Evolutionary conservation across 2,888 invertebrate genomes (phyloP), one percentile per base, ranked within the genome.

Genomic region (Pristionchus maxplancki): DNA sequence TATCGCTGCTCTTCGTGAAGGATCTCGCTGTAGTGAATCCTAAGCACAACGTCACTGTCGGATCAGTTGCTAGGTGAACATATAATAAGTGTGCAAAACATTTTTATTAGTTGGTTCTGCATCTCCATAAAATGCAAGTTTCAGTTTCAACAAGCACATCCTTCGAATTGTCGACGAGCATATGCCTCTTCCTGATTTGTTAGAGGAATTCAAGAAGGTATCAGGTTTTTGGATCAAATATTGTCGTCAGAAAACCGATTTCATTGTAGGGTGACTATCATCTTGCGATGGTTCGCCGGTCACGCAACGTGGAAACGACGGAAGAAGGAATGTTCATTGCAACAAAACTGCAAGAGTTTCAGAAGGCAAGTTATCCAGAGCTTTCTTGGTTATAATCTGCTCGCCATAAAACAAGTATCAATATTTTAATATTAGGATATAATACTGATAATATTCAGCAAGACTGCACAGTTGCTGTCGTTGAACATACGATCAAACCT

Each of bases 191-290:
- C 58, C 50, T 13, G 87, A 78, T n/a, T 40, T 87, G 40, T 28
- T 87, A 1, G 87, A 87, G 31, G 87, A 87, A 34, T 87, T 87
- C 58, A 87, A 87, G 31, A 78, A 74, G 87, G 87, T 78, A 17
- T 11, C n/a, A n/a, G n/a, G n/a, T n/a, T n/a, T n/a, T n/a, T n/a
- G n/a, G n/a, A n/a, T n/a, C n/a, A n/a, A n/a, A n/a, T n/a, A n/a
- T n/a, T n/a, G n/a, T n/a, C n/a, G n/a, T n/a, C n/a, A n/a, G n/a
- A n/a, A 15, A 64, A 28, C 11, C 8, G 9, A 28, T 64, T 24
- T n/a, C 64, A 24, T n/a, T 87, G 48, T 44, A 90, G 90, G 90
- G 90, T 31, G 85, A 89, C 15, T 90, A 90, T 71, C 90, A 90
- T 48, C 50, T 90, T 50, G 90, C 90, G 11, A 84, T 90, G 85